These are phyloP conservation scores for Caenorhabditis zanzibari DNA, from an alignment of 2,888 invertebrate genomes.

Conservation along the genomic window DNA sequence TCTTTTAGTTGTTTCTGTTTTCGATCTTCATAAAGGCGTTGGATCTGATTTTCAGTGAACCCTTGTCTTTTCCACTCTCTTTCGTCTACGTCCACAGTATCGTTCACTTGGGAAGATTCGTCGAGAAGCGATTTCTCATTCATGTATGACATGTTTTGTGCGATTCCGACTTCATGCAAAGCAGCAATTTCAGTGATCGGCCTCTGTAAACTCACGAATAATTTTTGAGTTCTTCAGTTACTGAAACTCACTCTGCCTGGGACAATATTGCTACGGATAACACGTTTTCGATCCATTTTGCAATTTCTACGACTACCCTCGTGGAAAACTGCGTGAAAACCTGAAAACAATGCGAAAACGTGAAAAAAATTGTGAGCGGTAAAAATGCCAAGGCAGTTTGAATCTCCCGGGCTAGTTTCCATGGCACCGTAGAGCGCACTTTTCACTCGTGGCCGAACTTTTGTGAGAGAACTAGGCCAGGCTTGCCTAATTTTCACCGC, in stretches of 20 bases:
- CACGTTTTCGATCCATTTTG: conserved; percentile 1
- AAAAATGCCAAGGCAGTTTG: no score
- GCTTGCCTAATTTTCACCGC: no score
- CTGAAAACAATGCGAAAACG: no score
- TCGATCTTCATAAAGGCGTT: not conserved
- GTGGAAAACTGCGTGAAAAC: no score
- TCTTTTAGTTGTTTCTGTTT: conserved; percentile 11
- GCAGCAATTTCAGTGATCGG: conserved; percentile 14
- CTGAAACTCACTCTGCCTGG: conserved; percentile 24
- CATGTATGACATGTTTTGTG: conserved; percentile 20
- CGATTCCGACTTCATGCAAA: conserved; percentile 14
- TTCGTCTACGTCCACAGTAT: conserved; percentile 14
- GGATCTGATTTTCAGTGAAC: conserved; percentile 15
- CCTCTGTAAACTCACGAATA: conserved; percentile 12
- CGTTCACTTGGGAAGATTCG: conserved; percentile 13
- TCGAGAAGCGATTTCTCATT: conserved; percentile 20
- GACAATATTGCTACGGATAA: not conserved
- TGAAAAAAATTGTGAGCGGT: no score
- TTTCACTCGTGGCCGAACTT: no score
- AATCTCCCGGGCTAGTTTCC: no score
- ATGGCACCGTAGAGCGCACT: no score
- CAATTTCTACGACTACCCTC: not conserved
- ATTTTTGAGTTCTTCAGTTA: not conserved
- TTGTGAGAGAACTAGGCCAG: no score
- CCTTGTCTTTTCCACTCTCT: conserved; percentile 36